Evolutionary conservation across 2,797 vertebrate species (phyloP).

Genomic region (Synaphobranchus kaupii): DNA sequence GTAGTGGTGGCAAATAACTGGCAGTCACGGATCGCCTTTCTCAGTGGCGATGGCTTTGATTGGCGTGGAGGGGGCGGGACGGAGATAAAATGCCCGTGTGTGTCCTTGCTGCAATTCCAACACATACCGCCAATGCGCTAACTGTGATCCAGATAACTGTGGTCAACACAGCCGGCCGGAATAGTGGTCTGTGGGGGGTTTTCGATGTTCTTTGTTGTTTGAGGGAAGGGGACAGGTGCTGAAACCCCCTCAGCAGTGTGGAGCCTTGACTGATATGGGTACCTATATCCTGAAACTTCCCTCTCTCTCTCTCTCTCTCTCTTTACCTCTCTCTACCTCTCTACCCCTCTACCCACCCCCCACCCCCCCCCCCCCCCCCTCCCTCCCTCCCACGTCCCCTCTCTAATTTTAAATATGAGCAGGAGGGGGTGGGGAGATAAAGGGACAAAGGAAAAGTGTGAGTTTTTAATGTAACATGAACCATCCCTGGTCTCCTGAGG

Average conservation of each 20-base stretch:
- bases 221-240: slow-evolving; percentile 66
- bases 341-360: too few species aligned
- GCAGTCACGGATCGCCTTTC: slow-evolving; percentile 37
- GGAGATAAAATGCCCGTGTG: slow-evolving; percentile 47
- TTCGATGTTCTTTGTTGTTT: slow-evolving; percentile 47
- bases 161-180: not conserved
- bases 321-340: not conserved
- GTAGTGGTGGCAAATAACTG: slow-evolving; percentile 46
- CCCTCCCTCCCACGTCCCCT: slow-evolving; percentile 43
- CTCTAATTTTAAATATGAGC: slow-evolving; percentile 49
- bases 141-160: not conserved
- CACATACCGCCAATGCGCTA: not conserved
- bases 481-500: not conserved
- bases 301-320: not conserved
- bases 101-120: not conserved
- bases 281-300: not conserved
- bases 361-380: too few species aligned
- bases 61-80: slow-evolving; percentile 48
- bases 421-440: slow-evolving; percentile 30
- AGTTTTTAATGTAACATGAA: slow-evolving; percentile 57
- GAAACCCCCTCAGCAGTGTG: slow-evolving; percentile 12
- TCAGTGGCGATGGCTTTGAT: slow-evolving; percentile 51
- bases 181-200: slow-evolving; percentile 44
- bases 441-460: slow-evolving; percentile 41
- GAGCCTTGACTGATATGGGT: not conserved